Evolutionary conservation across 2,888 invertebrate species (phyloP).

Genomic region (Cryptus armator): DNA sequence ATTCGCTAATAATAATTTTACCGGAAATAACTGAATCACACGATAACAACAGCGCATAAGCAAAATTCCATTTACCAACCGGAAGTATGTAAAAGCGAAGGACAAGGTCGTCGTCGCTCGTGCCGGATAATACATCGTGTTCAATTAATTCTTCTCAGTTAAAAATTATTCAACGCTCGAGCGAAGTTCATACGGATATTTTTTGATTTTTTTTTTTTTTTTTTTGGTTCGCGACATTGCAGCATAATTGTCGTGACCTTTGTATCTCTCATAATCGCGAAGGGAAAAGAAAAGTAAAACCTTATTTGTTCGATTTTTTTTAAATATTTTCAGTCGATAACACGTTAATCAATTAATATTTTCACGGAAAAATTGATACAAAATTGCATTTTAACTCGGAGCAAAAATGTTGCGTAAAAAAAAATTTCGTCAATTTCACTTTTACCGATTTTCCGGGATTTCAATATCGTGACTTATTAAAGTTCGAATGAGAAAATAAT

Average conservation of each 20-base stretch:
- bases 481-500: background rate
- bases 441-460: background rate
- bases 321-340: too few relatives aligned
- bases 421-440: too few relatives aligned
- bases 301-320: too few relatives aligned
- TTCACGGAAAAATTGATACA: too few relatives aligned
- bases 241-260: background rate
- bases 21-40: background rate
- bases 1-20: background rate
- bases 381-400: too few relatives aligned
- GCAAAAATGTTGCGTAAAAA: too few relatives aligned
- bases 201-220: too few relatives aligned
- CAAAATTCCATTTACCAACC: slow-evolving; percentile 25
- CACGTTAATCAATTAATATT: too few relatives aligned
- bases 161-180: slow-evolving; percentile 52
- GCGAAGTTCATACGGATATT: slow-evolving; percentile 18
- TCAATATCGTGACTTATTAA: too few relatives aligned
- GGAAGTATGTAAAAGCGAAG: slow-evolving; percentile 54
- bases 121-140: slow-evolving; percentile 1
- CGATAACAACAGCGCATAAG: background rate
- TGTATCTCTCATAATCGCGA: background rate
- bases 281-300: background rate
- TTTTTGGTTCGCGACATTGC: background rate
- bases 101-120: slow-evolving; percentile 42
- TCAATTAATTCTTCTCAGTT: slow-evolving; percentile 41